Evolutionary conservation across 2,113 vertebrate species (phyloP).

Genomic region (Nyctibius bracteatus): DNA sequence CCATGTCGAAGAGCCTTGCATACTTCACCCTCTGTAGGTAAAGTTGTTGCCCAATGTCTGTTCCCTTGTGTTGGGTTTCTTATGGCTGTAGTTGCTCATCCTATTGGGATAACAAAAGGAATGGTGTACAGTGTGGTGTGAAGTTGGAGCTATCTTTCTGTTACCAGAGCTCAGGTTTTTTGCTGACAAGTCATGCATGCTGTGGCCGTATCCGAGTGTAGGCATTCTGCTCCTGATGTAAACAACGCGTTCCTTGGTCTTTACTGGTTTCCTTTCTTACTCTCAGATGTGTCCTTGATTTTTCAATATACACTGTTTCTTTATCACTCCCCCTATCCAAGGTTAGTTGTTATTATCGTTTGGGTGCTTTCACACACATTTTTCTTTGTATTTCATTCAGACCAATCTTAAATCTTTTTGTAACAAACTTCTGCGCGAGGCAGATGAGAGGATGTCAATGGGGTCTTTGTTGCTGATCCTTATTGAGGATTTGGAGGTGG

Average conservation of each 20-base stretch:
- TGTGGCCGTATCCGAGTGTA: not conserved
- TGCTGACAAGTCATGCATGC: not conserved
- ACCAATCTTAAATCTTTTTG: not conserved
- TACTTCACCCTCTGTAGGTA: not conserved
- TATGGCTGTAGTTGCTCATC: not conserved
- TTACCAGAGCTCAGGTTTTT: not conserved
- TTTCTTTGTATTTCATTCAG: not conserved
- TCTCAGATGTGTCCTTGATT: not conserved
- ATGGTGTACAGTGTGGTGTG: not conserved
- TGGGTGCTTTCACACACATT: not conserved
- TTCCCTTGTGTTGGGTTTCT: not conserved
- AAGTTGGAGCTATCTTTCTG: not conserved
- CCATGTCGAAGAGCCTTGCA: not conserved
- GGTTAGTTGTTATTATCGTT: not conserved
- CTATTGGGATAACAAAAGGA: not conserved
- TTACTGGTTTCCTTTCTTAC: not conserved
- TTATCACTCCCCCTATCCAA: not conserved
- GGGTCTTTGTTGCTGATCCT: not conserved
- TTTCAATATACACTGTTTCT: not conserved
- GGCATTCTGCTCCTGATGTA: not conserved
- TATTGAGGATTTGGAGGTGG: not conserved
- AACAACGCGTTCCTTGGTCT: not conserved
- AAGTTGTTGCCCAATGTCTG: not conserved
- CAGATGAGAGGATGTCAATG: not conserved
- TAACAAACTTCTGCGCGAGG: rapidly evolving